Percentiles rank a stretch among this genome's conserved stretches.
Evolutionary conservation across 1,140 invertebrate genomes (phyloP).

Genomic region (Sesamia nonagrioides): DNA sequence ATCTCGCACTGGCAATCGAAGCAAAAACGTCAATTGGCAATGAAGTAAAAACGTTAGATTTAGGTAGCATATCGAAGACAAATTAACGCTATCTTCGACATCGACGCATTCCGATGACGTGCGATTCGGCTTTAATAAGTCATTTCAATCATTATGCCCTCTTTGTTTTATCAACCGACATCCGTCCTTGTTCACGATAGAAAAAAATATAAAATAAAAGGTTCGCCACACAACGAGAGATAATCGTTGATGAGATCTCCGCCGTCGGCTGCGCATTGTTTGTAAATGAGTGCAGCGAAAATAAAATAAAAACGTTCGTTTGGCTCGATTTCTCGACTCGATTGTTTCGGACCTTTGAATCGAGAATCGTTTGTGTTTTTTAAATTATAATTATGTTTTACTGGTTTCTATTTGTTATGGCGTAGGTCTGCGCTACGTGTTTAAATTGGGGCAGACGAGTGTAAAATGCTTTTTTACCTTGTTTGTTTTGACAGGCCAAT

Average conservation of each 20-base stretch:
- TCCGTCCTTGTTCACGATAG: conserved; percentile 47
- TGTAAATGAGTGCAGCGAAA: conserved; percentile 67
- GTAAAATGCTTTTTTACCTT: conserved; percentile 22
- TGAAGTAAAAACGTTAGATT: not conserved
- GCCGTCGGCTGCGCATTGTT: conserved; percentile 63
- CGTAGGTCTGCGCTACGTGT: not conserved
- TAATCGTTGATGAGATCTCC: conserved; percentile 68
- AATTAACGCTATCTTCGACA: not conserved
- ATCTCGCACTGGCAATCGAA: no score
- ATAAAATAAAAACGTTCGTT: conserved; percentile 61
- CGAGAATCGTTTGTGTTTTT: conserved; percentile 40
- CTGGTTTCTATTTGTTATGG: conserved; percentile 29
- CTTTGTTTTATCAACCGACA: conserved; percentile 58
- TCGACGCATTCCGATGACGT: not conserved
- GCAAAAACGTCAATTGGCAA: not conserved
- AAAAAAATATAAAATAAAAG: conserved; percentile 57
- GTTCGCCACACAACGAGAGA: conserved; percentile 54
- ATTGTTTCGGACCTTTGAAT: conserved; percentile 58
- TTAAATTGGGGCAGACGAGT: conserved; percentile 19
- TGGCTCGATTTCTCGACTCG: conserved; percentile 54
- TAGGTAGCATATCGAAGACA: not conserved
- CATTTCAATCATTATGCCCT: conserved; percentile 59
- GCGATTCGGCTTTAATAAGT: conserved; percentile 27
- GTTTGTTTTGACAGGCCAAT: conserved; percentile 38
- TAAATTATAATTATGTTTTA: conserved; percentile 40